A percentile compares a stretch with the other conserved stretches of the same genome.
phyloP scores from a whole-genome alignment of 1,140 invertebrate species.

The Atta cephalotes region DNA sequence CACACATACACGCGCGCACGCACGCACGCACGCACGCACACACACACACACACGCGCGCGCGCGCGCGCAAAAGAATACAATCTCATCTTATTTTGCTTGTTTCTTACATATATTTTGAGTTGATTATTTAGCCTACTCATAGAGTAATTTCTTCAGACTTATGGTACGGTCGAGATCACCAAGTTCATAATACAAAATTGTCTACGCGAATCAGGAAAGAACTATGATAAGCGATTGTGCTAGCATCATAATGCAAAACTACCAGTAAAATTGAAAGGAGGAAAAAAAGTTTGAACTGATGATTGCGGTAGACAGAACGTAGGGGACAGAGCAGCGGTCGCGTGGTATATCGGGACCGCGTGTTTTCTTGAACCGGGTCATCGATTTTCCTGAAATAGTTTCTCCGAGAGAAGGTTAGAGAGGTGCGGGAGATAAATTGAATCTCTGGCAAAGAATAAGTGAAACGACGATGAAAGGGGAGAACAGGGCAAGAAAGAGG shows the following conservation, averaged over 20 bases:
- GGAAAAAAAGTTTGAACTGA: conserved; percentile 42
- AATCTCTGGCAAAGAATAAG: conserved; percentile 51
- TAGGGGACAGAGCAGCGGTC: conserved; percentile 17
- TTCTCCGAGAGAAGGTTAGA: conserved; percentile 67
- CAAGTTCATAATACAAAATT: neutral
- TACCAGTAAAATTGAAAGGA: conserved; percentile 3
- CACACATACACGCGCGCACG: no score
- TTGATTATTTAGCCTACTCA: neutral
- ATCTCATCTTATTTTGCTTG: conserved; percentile 29
- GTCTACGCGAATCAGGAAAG: neutral
- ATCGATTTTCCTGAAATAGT: conserved; percentile 77
- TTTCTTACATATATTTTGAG: conserved; percentile 31
- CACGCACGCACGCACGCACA: no score
- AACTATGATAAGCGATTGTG: conserved; percentile 10
- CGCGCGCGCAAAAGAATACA: neutral
- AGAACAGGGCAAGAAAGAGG: neutral
- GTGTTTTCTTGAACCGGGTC: conserved; percentile 73
- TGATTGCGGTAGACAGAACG: conserved; percentile 31
- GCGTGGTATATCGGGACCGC: conserved; percentile 62
- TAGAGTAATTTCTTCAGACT: conserved; percentile 19
- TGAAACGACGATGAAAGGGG: conserved; percentile 6
- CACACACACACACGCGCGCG: no score
- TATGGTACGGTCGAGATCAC: neutral
- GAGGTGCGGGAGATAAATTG: conserved; percentile 66
- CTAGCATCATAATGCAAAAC: conserved; percentile 5